These are phyloP conservation scores for Heliopora coerulea DNA, from an alignment of 92 coral and sea anemone genomes.

Conservation along the genomic window DNA sequence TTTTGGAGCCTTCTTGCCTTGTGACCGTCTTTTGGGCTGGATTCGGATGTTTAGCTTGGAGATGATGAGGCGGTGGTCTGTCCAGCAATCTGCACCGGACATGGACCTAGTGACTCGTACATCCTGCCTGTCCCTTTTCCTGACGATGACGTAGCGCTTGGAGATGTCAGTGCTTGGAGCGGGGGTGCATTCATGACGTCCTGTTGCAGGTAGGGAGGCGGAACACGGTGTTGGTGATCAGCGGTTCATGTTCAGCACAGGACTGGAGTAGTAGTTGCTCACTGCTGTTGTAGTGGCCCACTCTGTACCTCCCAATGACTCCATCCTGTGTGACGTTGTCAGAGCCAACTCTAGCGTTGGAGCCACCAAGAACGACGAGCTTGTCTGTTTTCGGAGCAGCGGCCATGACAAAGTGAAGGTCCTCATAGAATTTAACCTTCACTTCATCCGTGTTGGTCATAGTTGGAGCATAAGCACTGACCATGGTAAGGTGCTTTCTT, in stretches of 20 bases:
- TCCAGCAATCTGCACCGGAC: slow-evolving; percentile 51
- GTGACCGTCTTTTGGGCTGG: slow-evolving; percentile 35
- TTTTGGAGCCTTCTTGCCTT: slow-evolving; percentile 38
- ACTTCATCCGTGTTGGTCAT: slow-evolving; percentile 58
- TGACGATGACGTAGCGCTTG: slow-evolving; percentile 21
- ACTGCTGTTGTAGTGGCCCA: slow-evolving; percentile 41
- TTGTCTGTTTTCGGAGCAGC: slow-evolving; percentile 41
- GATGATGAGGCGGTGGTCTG: slow-evolving; percentile 38
- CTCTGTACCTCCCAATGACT: slow-evolving; percentile 39
- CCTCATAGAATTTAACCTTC: slow-evolving; percentile 53
- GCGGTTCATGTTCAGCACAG: slow-evolving; percentile 11
- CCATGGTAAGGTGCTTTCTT: slow-evolving; percentile 23
- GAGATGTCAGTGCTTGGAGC: slow-evolving; percentile 29
- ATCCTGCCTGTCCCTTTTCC: slow-evolving; percentile 9
- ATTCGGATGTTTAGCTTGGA: slow-evolving; percentile 26
- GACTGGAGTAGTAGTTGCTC: slow-evolving; percentile 25
- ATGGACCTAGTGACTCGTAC: slow-evolving; percentile 25
- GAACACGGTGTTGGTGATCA: slow-evolving; percentile 31
- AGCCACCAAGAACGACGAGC: slow-evolving; percentile 47
- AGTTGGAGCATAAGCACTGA: slow-evolving; percentile 60
- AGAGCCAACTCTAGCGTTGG: slow-evolving; percentile 49
- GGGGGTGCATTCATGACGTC: slow-evolving; percentile 33
- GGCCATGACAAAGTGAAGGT: slow-evolving; percentile 16
- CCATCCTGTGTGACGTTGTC: slow-evolving; percentile 42
- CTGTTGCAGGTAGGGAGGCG: neutral